Evolutionary conservation across 2,888 invertebrate species (phyloP), one percentile per base, ranked within the genome.

Genomic region (Venusia cambrica): DNA sequence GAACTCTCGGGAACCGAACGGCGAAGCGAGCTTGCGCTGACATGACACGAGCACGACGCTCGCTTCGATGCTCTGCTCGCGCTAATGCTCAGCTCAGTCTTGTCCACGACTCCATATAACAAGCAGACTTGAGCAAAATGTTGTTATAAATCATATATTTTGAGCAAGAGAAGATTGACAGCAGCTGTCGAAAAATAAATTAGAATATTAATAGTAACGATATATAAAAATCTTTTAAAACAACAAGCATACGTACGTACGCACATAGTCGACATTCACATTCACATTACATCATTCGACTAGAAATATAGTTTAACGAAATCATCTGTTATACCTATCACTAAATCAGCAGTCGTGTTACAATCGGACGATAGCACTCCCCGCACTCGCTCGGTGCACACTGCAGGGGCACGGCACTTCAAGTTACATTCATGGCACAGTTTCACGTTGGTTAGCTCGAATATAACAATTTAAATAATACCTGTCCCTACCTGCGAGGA

Each of bases 351-450:
- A 85, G 83, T 87, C 84, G 66, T 73, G 77, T 83, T 83, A 81
- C 62, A 75, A 78, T 76, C 77, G 79, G 70, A 73, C 49, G n/a
- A 54, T 69, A 59, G 57, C 39, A 29, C 53, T 56, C 59, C 57
- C 57, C 72, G 57, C 39, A 29, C 53, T 56, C 59, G 57, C 57
- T 72, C 74, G 78, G 79, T 63, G 61, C 72, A 67, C 71, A 74
- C 73, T 77, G 77, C 81, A 80, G 83, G 79, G 83, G 83, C 84
- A 84, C 81, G 70, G 74, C n/a, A n/a, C 67, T 70, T 79, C 80
- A 79, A 80, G 81, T 83, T 81, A 85, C 74, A 83, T 77, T 76
- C 81, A 87, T 87, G 87, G 87, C 87, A 87, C 87, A 85, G 72
- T 83, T 87, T 87, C 87, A 87, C 87, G 87, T 87, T 85, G 85